Percentiles rank a stretch among this genome's conserved stretches.
phyloP scores from a whole-genome alignment of 2,113 vertebrate genomes.

The Grus americana region DNA sequence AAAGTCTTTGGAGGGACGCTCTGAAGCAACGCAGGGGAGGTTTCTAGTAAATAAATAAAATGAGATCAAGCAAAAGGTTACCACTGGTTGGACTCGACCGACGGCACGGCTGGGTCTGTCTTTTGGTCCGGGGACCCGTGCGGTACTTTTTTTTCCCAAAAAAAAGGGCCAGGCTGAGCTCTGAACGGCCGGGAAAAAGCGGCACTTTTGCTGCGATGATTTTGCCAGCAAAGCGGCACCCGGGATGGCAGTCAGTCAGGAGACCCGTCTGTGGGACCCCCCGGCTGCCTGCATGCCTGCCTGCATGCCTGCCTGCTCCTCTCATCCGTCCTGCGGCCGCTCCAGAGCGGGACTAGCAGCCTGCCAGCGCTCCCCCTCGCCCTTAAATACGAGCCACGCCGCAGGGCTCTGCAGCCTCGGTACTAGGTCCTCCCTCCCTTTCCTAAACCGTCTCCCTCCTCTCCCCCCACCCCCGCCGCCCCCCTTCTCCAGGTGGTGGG shows the following conservation, averaged over 20 bases:
- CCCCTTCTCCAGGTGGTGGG: not conserved
- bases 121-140: too few relatives aligned
- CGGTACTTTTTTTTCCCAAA: not conserved
- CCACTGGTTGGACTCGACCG: too few relatives aligned
- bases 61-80: not conserved
- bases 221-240: not conserved
- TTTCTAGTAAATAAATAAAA: slow-evolving; percentile 61
- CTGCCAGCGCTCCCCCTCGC: not conserved
- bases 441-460: not conserved
- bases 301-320: not conserved
- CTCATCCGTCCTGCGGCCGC: not conserved
- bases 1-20: slow-evolving; percentile 85
- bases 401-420: not conserved
- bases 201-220: accelerated
- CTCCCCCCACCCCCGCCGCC: not conserved
- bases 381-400: accelerated
- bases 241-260: not conserved
- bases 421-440: accelerated
- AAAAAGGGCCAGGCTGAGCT: not conserved
- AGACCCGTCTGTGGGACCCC: accelerated
- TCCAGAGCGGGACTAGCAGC: not conserved
- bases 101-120: not conserved
- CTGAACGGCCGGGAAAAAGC: not conserved
- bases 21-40: slow-evolving; percentile 77
- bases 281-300: not conserved